Conservation (phyloP, 2,113 vertebrate genomes). For the Uria aalge region DNA sequence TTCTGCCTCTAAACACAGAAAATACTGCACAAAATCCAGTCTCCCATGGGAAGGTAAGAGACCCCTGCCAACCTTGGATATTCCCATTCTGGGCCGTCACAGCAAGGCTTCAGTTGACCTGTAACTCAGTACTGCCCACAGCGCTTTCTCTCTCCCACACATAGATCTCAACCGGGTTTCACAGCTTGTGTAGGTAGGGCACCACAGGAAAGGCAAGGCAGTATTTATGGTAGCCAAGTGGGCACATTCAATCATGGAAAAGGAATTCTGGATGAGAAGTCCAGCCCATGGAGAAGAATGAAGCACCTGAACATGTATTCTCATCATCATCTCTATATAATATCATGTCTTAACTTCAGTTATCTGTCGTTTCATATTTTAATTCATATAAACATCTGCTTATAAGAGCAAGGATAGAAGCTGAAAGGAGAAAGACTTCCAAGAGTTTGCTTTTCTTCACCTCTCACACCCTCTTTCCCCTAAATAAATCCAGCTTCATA, state of each 20-base stretch:
- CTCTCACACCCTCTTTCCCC: not conserved
- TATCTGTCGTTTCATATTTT: not conserved
- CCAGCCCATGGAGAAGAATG: not conserved
- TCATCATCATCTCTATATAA: not conserved
- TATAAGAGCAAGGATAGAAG: not conserved
- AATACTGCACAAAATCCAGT: not conserved
- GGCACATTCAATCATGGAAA: not conserved
- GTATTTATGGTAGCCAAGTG: not conserved
- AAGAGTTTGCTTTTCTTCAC: not conserved
- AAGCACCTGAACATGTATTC: not conserved
- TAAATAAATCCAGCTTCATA: not conserved
- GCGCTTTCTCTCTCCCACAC: not conserved
- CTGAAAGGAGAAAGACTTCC: not conserved
- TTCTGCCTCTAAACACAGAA: not conserved
- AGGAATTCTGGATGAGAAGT: not conserved
- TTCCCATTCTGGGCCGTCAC: not conserved
- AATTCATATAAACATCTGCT: not conserved
- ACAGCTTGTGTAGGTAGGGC: too few species aligned
- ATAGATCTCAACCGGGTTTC: not conserved
- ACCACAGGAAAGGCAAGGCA: not conserved
- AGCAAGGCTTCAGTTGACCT: not conserved
- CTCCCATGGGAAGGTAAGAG: not conserved
- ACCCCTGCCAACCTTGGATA: not conserved
- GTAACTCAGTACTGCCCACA: not conserved
- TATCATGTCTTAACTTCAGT: not conserved